A percentile compares a stretch with the other conserved stretches of the same genome.
Evolutionary conservation across 2,797 vertebrate genomes (phyloP).

Genomic region (Tenualosa thibaudeaui): DNA sequence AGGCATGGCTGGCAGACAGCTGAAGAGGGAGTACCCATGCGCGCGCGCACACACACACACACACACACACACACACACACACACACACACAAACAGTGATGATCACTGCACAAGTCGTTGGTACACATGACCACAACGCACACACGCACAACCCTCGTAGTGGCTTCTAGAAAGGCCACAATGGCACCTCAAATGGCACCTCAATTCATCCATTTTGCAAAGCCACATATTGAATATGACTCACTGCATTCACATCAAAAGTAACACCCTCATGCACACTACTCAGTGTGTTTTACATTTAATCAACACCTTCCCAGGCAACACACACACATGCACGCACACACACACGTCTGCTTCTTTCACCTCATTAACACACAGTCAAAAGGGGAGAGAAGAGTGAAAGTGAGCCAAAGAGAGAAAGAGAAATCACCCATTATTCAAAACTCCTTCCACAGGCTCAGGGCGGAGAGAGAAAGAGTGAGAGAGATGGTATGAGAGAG

Average conservation of each 20-base stretch:
- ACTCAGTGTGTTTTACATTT: neutral
- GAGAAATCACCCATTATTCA: neutral
- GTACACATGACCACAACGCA: neutral
- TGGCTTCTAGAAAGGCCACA: neutral
- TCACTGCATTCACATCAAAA: neutral
- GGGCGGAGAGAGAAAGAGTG: neutral
- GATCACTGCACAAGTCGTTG: no score
- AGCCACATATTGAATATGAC: neutral
- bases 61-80: neutral
- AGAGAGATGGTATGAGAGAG: neutral
- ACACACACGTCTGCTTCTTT: conserved; percentile 1
- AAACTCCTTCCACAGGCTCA: neutral
- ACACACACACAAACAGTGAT: neutral
- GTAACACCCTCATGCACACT: neutral
- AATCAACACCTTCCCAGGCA: conserved; percentile 11
- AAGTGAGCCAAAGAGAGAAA: neutral
- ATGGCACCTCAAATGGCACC: neutral
- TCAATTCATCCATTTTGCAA: neutral
- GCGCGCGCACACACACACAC: no score
- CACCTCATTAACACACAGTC: conserved; percentile 19
- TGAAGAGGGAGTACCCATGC: neutral
- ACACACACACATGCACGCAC: neutral
- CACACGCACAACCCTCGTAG: neutral
- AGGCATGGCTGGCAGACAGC: neutral
- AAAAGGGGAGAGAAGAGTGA: neutral